Base-by-base conservation (phyloP, 2,113 vertebrate species). In the Otis tarda region DNA sequence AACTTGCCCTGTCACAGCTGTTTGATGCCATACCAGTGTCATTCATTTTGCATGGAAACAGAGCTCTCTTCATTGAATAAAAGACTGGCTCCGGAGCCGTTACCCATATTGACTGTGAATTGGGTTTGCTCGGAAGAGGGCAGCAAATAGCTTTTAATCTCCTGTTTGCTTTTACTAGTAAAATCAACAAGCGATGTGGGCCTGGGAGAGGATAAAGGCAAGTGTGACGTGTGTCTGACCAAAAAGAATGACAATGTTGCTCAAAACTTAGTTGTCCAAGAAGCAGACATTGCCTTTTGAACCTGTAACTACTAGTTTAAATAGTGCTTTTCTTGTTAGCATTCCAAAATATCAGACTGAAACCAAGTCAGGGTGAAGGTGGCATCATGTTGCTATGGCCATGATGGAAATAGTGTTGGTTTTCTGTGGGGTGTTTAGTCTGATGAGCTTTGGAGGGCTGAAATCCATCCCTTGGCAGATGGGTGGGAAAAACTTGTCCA, bases 81-180 rank as follows among this genome's bases (percentile, higher is more conserved):
- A 3, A 4, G 43, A 7, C 43, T 23, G 7, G 22, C n/a, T 64
- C 16, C 25, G 31, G 64, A 59, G 68, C n/a, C 10, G 2, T 55
- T 52, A 0, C 25, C 22, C 7, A 1, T 21, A 33, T 4, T 31
- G 68, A 37, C 55, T 10, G 35, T 14, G 55, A 22, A 39, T 33
- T 31, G 65, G 12, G 8, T 64, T 82, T 12, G 70, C 83, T 91
- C 95, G 0, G 83, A 61, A 95, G 96, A 83, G 96, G 96, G 96
- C 96, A 96, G 95, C 95, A 97, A 87, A 95, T 45, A 61, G 4
- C 94, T 87, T 87, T 76, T 61, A 33, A 77, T 75, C 22, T 65
- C 31, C 31, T 59, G 13, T 63, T 60, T 57, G 59, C 56, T 89
- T 31, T 39, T n/a, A 15, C 31, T 31, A 3, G 73, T 47, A 4